Conservation (phyloP, 2,113 vertebrate species). For the Macaca nemestrina region DNA sequence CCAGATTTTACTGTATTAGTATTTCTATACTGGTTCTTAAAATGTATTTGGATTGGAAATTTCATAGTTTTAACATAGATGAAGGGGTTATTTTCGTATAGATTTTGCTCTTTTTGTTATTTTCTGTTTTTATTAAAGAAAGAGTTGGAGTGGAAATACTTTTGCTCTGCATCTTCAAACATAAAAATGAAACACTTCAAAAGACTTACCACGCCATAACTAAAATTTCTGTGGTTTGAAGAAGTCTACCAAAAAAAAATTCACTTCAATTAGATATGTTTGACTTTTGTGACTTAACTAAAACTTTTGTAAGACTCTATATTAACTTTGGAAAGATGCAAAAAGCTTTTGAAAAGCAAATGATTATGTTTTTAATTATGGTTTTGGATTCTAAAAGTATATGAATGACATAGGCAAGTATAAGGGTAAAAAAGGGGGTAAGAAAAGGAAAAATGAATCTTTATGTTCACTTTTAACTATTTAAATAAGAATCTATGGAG, state of each 20-base stretch:
- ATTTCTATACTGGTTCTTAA: not conserved
- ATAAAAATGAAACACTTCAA: not conserved
- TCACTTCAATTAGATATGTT: not conserved
- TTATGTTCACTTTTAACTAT: not conserved
- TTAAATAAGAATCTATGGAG: not conserved
- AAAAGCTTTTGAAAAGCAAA: not conserved
- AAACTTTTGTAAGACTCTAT: not conserved
- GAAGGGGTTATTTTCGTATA: not conserved
- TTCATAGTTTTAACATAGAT: not conserved
- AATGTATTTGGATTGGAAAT: not conserved
- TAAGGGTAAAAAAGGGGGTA: not conserved
- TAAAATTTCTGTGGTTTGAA: not conserved
- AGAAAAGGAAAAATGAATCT: not conserved
- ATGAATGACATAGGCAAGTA: not conserved
- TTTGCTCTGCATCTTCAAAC: not conserved
- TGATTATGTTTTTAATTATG: not conserved
- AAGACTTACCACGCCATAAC: not conserved
- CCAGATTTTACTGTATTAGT: not conserved
- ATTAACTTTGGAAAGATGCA: not conserved
- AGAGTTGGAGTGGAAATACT: not conserved
- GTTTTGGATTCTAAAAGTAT: not conserved
- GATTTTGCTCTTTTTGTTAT: not conserved
- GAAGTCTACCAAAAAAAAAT: not conserved
- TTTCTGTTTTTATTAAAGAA: not conserved
- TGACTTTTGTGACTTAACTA: not conserved